phyloP scores from a whole-genome alignment of 92 coral and sea anemone species.

The Pocillopora grandis region DNA sequence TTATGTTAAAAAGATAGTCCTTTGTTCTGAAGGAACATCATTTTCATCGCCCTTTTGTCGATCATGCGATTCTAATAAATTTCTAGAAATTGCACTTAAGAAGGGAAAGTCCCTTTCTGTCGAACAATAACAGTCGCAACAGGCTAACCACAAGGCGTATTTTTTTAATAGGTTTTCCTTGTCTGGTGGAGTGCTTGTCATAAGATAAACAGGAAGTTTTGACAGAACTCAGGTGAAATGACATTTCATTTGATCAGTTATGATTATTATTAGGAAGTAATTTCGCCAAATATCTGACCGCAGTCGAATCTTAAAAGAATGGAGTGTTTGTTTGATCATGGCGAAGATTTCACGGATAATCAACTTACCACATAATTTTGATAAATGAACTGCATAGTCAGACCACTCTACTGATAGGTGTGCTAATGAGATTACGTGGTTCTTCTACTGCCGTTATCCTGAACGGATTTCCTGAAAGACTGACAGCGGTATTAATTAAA shows the following conservation, averaged over 20 bases:
- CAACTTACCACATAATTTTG: neutral
- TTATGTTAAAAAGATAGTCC: neutral
- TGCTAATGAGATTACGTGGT: too few species aligned
- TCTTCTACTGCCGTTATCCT: too few species aligned
- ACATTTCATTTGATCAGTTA: too few species aligned
- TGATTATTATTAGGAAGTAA: too few species aligned
- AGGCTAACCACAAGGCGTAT: neutral
- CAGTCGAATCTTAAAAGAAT: too few species aligned
- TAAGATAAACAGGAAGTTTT: too few species aligned
- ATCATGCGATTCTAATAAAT: neutral
- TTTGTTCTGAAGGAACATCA: neutral
- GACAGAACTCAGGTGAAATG: too few species aligned
- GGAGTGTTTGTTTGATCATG: too few species aligned
- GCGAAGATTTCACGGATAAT: conserved; percentile 7
- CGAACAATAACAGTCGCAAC: neutral
- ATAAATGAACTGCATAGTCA: neutral
- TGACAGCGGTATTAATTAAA: too few species aligned
- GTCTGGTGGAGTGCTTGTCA: too few species aligned
- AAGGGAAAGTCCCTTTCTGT: conserved; percentile 25
- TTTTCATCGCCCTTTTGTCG: neutral
- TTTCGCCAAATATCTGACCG: too few species aligned
- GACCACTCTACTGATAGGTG: neutral
- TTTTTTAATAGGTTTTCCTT: neutral
- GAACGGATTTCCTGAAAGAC: too few species aligned
- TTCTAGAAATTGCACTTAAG: neutral